A percentile compares a stretch with the other conserved stretches of the same genome.
phyloP scores from a whole-genome alignment of 2,888 invertebrate species.

The Ennomos quercinarius region DNA sequence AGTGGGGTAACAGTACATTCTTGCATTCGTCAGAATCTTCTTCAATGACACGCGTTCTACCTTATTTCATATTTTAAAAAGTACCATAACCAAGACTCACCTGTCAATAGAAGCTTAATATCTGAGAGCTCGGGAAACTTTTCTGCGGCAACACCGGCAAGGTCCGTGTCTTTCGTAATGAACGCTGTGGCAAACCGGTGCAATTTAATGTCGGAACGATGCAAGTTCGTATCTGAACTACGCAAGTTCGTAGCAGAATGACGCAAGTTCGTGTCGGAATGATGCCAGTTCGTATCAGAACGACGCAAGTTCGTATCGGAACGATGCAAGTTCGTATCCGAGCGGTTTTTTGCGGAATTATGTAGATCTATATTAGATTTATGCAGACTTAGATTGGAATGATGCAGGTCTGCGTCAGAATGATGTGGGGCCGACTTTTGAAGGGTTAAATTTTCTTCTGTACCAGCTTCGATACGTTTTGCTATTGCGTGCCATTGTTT shows the following conservation, averaged over 20 bases:
- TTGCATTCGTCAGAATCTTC: no score
- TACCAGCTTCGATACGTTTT: conserved; percentile 65
- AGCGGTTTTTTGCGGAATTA: background rate
- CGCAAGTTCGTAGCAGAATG: background rate
- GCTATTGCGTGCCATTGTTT: conserved; percentile 86
- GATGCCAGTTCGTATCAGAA: background rate
- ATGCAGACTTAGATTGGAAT: background rate
- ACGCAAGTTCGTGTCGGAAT: background rate
- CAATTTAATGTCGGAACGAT: background rate
- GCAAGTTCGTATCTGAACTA: background rate
- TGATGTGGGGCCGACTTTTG: conserved; percentile 29
- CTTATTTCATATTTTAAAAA: background rate
- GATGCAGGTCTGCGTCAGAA: conserved; percentile 39
- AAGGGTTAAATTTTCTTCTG: conserved; percentile 38
- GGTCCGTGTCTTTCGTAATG: conserved; percentile 86
- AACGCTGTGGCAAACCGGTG: conserved; percentile 87
- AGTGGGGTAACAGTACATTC: no score
- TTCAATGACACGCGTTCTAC: no score
- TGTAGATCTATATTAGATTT: background rate
- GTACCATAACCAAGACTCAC: conserved; percentile 53
- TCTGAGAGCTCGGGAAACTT: conserved; percentile 71
- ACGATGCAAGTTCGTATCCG: background rate
- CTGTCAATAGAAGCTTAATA: conserved; percentile 81
- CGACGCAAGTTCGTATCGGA: background rate
- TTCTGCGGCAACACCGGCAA: conserved; percentile 76